phyloP scores from a whole-genome alignment of 2,888 invertebrate genomes.

The Malthinus seriepunctatus region DNA sequence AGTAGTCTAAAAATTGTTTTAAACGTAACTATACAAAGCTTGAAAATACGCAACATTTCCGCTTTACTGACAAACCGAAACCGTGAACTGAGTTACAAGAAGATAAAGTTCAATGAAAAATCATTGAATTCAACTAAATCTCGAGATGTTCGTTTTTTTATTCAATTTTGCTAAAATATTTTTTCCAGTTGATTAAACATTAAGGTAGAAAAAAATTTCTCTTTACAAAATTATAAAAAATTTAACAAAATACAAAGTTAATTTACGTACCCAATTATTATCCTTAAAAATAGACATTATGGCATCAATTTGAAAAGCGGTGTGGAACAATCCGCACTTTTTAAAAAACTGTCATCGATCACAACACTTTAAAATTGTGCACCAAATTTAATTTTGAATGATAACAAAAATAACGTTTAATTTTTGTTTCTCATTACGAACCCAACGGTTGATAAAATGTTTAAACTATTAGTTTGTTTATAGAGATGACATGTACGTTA shows the following conservation, averaged over 20 bases:
- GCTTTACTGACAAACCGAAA: conserved; percentile 4
- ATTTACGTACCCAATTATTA: conserved; percentile 61
- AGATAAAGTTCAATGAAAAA: not conserved
- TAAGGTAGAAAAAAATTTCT: no score
- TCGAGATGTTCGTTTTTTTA: no score
- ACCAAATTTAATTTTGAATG: not conserved
- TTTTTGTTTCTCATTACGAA: not conserved
- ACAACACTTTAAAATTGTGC: not conserved
- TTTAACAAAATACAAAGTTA: not conserved
- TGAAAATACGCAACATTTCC: conserved; percentile 1
- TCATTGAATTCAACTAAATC: not conserved
- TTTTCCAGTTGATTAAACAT: no score
- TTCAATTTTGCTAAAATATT: no score
- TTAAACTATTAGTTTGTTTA: not conserved
- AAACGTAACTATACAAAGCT: not conserved
- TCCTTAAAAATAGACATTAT: conserved; percentile 61
- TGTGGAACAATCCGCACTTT: not conserved
- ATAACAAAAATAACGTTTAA: not conserved
- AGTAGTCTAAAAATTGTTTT: not conserved
- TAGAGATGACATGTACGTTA: conserved; percentile 4
- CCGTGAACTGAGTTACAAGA: not conserved
- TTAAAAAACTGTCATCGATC: conserved; percentile 1
- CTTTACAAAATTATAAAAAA: no score
- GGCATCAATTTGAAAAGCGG: not conserved
- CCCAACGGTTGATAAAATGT: not conserved